phyloP scores from a whole-genome alignment of 2,797 vertebrate genomes.

The Myotis myotis region DNA sequence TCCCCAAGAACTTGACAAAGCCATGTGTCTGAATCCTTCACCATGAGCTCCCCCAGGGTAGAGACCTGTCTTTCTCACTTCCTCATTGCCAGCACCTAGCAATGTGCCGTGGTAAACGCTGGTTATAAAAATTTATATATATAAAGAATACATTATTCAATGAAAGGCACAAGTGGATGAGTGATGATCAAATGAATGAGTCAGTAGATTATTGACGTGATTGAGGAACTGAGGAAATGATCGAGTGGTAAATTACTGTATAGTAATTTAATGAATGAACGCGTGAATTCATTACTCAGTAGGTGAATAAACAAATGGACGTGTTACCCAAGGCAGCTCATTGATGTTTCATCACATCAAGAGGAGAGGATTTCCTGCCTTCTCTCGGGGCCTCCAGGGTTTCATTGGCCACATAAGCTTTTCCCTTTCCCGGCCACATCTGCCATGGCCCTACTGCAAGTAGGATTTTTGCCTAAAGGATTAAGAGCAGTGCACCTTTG shows the following conservation, averaged over 20 bases:
- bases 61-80: background rate
- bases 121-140: background rate
- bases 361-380: background rate
- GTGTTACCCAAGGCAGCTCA: background rate
- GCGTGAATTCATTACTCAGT: background rate
- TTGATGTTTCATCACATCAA: background rate
- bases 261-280: constrained; percentile 12
- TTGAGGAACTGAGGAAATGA: background rate
- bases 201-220: background rate
- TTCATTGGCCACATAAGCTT: background rate
- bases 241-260: background rate
- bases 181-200: background rate
- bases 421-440: background rate
- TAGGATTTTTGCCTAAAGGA: constrained; percentile 7
- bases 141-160: background rate
- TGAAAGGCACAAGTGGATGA: background rate
- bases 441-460: background rate
- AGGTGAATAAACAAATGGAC: background rate
- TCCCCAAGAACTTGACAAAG: background rate
- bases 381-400: background rate
- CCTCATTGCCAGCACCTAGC: background rate
- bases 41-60: background rate
- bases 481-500: constrained; percentile 60
- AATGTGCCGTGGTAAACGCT: background rate
- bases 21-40: background rate